These are phyloP conservation scores for Carcina quercana DNA, from an alignment of 2,888 invertebrate genomes.

Conservation along the genomic window DNA sequence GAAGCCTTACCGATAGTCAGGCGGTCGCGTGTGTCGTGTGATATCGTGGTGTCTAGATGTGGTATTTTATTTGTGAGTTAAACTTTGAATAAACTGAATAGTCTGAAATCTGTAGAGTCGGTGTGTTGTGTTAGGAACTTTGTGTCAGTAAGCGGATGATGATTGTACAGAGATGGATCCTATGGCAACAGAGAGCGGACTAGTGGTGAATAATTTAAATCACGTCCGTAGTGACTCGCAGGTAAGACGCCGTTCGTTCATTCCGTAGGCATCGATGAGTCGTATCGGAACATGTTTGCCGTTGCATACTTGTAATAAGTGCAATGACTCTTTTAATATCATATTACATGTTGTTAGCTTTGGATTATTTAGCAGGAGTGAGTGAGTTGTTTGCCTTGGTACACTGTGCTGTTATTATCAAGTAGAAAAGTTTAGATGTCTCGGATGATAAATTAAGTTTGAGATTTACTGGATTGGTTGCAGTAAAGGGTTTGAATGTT, in stretches of 20 bases:
- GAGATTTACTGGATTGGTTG: no score
- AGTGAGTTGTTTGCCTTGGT: no score
- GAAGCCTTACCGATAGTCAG: constrained; percentile 47
- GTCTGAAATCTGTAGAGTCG: constrained; percentile 20
- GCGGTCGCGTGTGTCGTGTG: constrained; percentile 32
- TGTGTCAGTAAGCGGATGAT: constrained; percentile 41
- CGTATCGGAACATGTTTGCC: constrained; percentile 65
- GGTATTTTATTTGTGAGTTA: constrained; percentile 28
- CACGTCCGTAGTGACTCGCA: constrained; percentile 69
- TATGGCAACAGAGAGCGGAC: constrained; percentile 63
- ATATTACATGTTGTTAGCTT: background rate
- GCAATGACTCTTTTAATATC: constrained; percentile 47
- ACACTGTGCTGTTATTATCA: no score
- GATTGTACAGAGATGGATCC: constrained; percentile 59
- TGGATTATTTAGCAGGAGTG: background rate
- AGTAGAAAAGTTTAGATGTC: no score
- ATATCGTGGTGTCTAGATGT: constrained; percentile 33
- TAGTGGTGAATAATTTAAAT: constrained; percentile 69
- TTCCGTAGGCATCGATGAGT: constrained; percentile 53
- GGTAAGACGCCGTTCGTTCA: constrained; percentile 53
- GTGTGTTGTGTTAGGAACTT: constrained; percentile 16
- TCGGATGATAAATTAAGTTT: no score
- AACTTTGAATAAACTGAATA: constrained; percentile 37
- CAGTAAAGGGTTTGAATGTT: no score
- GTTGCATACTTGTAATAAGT: constrained; percentile 58